Conservation (phyloP, 2,888 invertebrate genomes). For the Mythimna loreyi region DNA sequence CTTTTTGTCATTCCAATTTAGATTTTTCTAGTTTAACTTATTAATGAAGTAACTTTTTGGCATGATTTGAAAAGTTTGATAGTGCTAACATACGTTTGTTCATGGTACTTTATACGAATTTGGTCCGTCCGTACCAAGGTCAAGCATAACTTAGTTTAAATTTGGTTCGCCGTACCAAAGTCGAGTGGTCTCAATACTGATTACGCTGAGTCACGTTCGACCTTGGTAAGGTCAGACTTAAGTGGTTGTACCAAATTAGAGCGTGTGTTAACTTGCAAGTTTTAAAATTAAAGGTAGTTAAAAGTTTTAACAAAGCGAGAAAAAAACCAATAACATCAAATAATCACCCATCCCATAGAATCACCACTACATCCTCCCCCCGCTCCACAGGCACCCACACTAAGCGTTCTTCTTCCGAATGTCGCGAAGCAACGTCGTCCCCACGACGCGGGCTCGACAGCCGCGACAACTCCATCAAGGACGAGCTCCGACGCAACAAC, state of each 20-base stretch:
- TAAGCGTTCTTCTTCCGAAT: conserved; percentile 88
- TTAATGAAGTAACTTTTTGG: not conserved
- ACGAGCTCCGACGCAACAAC: conserved; percentile 85
- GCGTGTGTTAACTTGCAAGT: not conserved
- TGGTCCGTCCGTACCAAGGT: too few species aligned
- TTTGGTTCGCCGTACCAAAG: too few species aligned
- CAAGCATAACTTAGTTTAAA: too few species aligned
- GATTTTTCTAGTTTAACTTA: not conserved
- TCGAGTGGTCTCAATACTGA: too few species aligned
- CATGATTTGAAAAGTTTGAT: not conserved
- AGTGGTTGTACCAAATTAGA: too few species aligned
- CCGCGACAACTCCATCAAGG: conserved; percentile 80
- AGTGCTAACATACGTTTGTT: too few species aligned
- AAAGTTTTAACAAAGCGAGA: not conserved
- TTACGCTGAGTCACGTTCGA: too few species aligned
- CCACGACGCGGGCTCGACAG: conserved; percentile 83
- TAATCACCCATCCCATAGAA: conserved; percentile 29
- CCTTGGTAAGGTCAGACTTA: too few species aligned
- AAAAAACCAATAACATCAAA: conserved; percentile 29
- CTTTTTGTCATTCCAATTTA: not conserved
- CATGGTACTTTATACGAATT: too few species aligned
- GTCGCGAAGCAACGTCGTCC: conserved; percentile 82
- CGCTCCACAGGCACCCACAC: conserved; percentile 83
- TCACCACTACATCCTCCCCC: conserved; percentile 28
- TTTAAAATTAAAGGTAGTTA: conserved; percentile 24